phyloP scores from a whole-genome alignment of 2,113 vertebrate genomes.

The Sylvicapra grimmia region DNA sequence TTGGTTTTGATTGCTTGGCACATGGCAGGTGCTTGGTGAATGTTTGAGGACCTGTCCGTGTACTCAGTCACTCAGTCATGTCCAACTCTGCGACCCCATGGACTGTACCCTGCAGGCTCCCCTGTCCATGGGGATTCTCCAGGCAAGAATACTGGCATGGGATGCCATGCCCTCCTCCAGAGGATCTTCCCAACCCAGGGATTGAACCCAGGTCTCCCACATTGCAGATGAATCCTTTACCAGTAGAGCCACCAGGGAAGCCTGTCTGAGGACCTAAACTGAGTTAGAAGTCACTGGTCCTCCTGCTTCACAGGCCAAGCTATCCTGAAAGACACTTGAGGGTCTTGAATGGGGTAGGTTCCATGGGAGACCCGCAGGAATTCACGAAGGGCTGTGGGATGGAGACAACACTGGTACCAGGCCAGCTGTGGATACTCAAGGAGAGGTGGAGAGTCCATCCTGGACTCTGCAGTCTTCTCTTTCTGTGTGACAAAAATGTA shows the following conservation, averaged over 20 bases:
- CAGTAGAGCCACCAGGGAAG: not conserved
- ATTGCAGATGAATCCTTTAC: not conserved
- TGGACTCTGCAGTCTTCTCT: not conserved
- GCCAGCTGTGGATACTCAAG: rapidly evolving
- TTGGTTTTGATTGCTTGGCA: not conserved
- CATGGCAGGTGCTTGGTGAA: not conserved
- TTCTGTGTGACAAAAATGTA: not conserved
- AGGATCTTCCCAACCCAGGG: not conserved
- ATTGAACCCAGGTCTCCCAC: not conserved
- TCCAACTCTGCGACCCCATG: not conserved
- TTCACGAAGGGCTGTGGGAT: not conserved
- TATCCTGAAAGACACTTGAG: not conserved
- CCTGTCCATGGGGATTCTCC: not conserved
- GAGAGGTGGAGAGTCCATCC: not conserved
- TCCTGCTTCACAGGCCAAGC: not conserved
- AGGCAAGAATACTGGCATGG: not conserved
- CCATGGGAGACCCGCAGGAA: rapidly evolving
- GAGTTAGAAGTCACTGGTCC: not conserved
- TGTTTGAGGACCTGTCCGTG: not conserved
- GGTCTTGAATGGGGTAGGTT: rapidly evolving
- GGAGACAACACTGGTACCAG: rapidly evolving
- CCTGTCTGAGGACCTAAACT: not conserved
- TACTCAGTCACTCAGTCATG: not conserved
- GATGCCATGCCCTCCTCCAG: not conserved
- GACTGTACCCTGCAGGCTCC: not conserved